Evolutionary conservation across 2,113 vertebrate species (phyloP), one percentile per base, ranked within the genome.

Genomic region (Rafetus swinhoei): DNA sequence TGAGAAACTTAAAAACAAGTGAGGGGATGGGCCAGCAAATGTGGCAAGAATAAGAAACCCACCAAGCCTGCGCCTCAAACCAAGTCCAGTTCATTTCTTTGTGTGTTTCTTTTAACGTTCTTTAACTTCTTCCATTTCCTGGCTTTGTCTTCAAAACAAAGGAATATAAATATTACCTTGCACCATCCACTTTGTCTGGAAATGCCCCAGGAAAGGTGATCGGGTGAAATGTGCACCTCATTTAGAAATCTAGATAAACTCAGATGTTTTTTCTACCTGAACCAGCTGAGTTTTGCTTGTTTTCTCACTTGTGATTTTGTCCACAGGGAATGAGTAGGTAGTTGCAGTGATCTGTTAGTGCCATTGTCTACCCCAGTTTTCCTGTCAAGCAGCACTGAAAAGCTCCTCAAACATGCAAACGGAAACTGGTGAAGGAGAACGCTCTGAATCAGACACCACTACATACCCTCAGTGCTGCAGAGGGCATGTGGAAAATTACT

Each of bases 391-490:
- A 84, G 72, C 0, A 0, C 90, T 21, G 59, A 6, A 0, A 16
- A 85, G 27, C 7, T 9, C n/a, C 52, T 60, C 2, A 1, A 79
- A 52, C 0, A 0, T 6, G 14, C 25, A 15, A 35, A 19, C 18
- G 53, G 32, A 82, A 65, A 12, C n/a, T 24, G 21, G 82, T 2
- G 52, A 22, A 84, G 45, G 59, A 65, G 56, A 90, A 1, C 25
- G 39, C 82, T 81, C 87, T 56, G 54, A 52, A 62, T 85, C 79
- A 86, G 85, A 57, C 90, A 88, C 76, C 81, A 95, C 86, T 8
- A 90, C 93, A 89, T 52, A 54, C 5, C 65, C 39, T 76, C 65
- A 0, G 0, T 90, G 85, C 65, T 32, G 13, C 12, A 1, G 59
- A 72, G 45, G 84, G 62, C 84, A 65, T 25, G 55, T 1, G 90